Evolutionary conservation across 2,113 vertebrate genomes (phyloP).

Genomic region (Talpa occidentalis): DNA sequence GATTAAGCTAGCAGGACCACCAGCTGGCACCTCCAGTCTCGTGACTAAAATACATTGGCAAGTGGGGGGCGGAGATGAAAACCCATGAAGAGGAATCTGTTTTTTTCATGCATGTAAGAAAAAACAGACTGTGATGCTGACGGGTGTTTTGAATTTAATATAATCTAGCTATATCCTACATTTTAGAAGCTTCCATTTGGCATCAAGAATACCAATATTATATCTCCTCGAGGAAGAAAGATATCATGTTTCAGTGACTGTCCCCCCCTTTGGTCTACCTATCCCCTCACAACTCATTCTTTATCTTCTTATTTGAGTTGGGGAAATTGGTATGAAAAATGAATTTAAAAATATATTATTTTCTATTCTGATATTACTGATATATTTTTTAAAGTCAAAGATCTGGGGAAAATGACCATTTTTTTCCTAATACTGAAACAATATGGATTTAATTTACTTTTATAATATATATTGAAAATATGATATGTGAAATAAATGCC

Average conservation of each 20-base stretch:
- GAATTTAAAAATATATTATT: neutral
- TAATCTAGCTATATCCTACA: neutral
- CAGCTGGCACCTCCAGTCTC: neutral
- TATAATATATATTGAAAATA: neutral
- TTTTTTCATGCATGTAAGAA: neutral
- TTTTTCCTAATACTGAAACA: neutral
- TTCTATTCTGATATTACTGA: neutral
- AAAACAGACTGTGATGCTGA: neutral
- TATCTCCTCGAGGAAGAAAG: neutral
- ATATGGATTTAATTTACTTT: slow-evolving; percentile 31
- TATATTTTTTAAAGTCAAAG: neutral
- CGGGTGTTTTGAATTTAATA: neutral
- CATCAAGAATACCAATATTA: neutral
- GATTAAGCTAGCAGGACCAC: neutral
- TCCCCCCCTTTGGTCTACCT: neutral
- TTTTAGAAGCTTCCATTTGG: neutral
- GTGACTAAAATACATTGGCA: neutral
- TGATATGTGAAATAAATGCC: neutral
- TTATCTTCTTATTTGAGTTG: slow-evolving; percentile 50
- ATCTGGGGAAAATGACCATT: neutral
- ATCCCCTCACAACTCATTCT: neutral
- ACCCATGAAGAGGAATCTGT: neutral
- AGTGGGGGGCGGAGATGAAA: neutral
- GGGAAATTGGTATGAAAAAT: neutral
- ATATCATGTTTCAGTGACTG: neutral